Conservation (phyloP, 1,140 invertebrate genomes). For the Platyura marginata region DNA sequence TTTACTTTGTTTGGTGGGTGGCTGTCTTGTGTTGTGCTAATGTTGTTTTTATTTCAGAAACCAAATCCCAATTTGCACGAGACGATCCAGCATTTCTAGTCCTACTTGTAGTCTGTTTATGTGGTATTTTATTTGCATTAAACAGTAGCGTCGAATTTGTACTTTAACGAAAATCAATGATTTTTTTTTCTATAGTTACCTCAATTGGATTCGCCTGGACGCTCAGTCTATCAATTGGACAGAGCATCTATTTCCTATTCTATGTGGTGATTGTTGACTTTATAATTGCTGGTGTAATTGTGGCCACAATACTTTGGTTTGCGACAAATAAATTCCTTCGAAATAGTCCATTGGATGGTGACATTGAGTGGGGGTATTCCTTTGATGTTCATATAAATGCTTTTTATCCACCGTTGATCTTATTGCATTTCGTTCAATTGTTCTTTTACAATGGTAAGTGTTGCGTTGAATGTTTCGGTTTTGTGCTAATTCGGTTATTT, state of each 20-base stretch:
- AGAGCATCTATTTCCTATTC: conserved; percentile 73
- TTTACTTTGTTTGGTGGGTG: not conserved
- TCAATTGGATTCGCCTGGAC: conserved; percentile 79
- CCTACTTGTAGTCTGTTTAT: conserved; percentile 69
- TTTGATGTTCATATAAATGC: conserved; percentile 99
- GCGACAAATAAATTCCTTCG: conserved; percentile 67
- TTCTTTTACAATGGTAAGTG: conserved; percentile 70
- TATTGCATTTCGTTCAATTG: conserved; percentile 85
- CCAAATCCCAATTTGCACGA: conserved; percentile 95
- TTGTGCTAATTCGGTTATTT: no score
- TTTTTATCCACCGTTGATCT: conserved; percentile 85
- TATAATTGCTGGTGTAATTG: conserved; percentile 67
- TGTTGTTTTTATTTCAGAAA: conserved; percentile 73
- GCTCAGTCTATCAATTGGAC: conserved; percentile 50
- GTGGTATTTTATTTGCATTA: conserved; percentile 33
- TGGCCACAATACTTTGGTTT: conserved; percentile 84
- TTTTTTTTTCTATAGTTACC: conserved; percentile 45
- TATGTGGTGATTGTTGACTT: conserved; percentile 93
- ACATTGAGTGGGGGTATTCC: conserved; percentile 97
- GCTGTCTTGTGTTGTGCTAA: conserved; percentile 9
- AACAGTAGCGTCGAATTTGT: no score
- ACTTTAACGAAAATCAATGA: not conserved
- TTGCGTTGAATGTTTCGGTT: not conserved
- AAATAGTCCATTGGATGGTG: conserved; percentile 41
- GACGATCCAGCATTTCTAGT: conserved; percentile 99